Evolutionary conservation across 2,888 invertebrate genomes (phyloP).

Genomic region (Mamestra brassicae): DNA sequence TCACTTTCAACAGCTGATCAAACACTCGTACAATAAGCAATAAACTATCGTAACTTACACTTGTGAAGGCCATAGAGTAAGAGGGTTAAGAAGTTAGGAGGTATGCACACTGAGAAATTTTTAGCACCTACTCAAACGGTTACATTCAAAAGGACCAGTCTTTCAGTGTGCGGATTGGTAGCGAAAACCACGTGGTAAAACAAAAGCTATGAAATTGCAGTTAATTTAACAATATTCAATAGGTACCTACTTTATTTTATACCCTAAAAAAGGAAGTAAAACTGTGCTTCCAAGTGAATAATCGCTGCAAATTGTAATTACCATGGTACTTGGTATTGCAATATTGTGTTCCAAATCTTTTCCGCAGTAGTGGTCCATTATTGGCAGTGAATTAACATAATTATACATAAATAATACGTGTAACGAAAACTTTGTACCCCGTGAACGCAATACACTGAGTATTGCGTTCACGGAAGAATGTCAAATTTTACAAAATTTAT

Average conservation of each 20-base stretch:
- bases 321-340: too few relatives aligned
- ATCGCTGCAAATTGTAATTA: not conserved
- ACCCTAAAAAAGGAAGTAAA: not conserved
- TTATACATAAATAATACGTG: too few relatives aligned
- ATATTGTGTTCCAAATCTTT: not conserved
- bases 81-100: slow-evolving; percentile 22
- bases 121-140: not conserved
- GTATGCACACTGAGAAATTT: not conserved
- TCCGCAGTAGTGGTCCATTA: not conserved
- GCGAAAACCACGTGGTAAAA: too few relatives aligned
- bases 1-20: slow-evolving; percentile 74
- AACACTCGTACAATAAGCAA: slow-evolving; percentile 70
- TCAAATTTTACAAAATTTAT: too few relatives aligned
- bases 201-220: too few relatives aligned
- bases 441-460: too few relatives aligned
- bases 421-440: too few relatives aligned
- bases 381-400: too few relatives aligned
- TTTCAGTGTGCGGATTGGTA: not conserved
- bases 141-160: not conserved
- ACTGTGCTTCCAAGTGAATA: not conserved
- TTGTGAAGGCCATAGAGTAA: slow-evolving; percentile 28
- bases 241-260: too few relatives aligned
- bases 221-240: too few relatives aligned
- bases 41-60: slow-evolving; percentile 49
- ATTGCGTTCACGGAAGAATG: too few relatives aligned